phyloP scores from a whole-genome alignment of 2,888 invertebrate genomes.

The Chalcis sispes region DNA sequence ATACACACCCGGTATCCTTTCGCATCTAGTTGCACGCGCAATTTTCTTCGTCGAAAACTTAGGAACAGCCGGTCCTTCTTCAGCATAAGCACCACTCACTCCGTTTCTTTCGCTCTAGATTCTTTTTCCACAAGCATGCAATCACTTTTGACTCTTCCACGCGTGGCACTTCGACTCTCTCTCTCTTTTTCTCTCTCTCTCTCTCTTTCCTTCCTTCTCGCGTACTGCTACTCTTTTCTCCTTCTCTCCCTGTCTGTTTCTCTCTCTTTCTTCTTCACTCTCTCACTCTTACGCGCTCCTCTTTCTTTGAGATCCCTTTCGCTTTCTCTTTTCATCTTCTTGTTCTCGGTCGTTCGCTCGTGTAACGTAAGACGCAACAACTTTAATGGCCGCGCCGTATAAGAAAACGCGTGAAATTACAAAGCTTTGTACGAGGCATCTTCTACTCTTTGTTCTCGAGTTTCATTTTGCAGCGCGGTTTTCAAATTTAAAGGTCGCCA shows the following conservation, averaged over 20 bases:
- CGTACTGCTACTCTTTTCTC: neutral
- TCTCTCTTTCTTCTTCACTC: neutral
- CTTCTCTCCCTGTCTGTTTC: neutral
- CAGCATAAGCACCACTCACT: neutral
- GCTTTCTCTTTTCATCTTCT: neutral
- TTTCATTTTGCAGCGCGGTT: neutral
- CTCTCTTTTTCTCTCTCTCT: neutral
- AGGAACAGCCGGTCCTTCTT: neutral
- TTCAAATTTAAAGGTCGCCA: too few relatives aligned
- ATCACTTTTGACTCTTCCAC: too few relatives aligned
- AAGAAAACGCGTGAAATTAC: conserved; percentile 1
- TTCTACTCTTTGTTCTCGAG: neutral
- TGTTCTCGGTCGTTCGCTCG: neutral
- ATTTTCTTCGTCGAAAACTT: neutral
- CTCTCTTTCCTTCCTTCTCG: neutral
- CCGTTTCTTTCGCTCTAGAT: neutral
- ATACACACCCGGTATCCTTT: neutral
- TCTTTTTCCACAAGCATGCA: too few relatives aligned
- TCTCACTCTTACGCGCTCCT: neutral
- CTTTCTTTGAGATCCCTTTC: neutral
- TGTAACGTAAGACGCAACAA: neutral
- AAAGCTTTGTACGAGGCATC: neutral
- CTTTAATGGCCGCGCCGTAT: neutral
- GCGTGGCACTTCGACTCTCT: too few relatives aligned
- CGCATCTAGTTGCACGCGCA: neutral